phyloP scores from a whole-genome alignment of 2,888 invertebrate genomes.

The Megastigmus dorsalis region DNA sequence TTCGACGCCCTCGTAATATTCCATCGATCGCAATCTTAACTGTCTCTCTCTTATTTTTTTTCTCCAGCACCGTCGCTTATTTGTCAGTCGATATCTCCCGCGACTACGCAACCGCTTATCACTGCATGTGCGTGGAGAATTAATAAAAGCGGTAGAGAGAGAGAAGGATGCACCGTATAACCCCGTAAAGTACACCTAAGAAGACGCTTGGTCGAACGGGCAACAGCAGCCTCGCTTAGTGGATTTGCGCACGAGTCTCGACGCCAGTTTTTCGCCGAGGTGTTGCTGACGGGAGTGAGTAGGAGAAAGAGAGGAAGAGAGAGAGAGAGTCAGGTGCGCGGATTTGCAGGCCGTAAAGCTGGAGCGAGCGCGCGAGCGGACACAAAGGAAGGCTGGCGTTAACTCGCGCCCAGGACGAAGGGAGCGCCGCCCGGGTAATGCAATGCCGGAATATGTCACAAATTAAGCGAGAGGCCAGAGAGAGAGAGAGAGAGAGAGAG shows the following conservation, averaged over 20 bases:
- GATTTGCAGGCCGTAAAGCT: conserved; percentile 45
- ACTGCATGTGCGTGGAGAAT: neutral
- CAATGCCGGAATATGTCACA: conserved; percentile 73
- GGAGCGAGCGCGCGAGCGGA: conserved; percentile 24
- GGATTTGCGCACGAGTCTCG: too few species aligned
- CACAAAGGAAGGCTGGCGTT: conserved; percentile 57
- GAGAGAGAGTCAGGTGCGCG: conserved; percentile 22
- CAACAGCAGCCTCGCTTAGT: too few species aligned
- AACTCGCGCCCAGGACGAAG: conserved; percentile 51
- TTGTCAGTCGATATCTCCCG: neutral
- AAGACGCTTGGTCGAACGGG: neutral
- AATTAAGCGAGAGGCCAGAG: conserved; percentile 69
- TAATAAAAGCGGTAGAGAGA: too few species aligned
- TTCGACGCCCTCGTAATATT: neutral
- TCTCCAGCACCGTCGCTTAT: conserved; percentile 1
- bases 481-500: conserved; percentile 34
- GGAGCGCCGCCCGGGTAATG: conserved; percentile 64
- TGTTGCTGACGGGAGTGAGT: too few species aligned
- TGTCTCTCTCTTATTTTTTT: neutral
- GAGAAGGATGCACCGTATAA: too few species aligned
- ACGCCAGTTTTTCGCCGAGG: too few species aligned
- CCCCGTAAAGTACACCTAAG: neutral
- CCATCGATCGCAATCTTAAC: conserved; percentile 40
- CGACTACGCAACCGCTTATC: neutral
- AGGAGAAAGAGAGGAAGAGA: too few species aligned